Base-by-base conservation (phyloP, 2,888 invertebrate species). In the Athetis lepigone region DNA sequence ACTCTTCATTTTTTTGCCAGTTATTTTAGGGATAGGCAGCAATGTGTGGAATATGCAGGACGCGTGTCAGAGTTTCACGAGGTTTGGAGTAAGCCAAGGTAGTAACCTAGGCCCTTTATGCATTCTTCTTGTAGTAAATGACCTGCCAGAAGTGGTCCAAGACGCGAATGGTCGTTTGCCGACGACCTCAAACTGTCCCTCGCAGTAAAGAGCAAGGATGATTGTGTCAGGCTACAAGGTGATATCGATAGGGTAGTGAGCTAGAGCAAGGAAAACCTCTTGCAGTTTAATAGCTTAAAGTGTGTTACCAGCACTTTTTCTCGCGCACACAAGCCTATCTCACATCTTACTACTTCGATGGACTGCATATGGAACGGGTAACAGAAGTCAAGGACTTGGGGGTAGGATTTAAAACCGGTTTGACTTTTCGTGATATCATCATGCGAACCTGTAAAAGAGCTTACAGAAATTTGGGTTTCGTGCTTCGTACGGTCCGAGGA, bases 251-350 rank as follows among this genome's bases (percentile, higher is more conserved):
- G n/a, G n/a, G n/a, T 46, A 29, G 46, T 46, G 46, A 46, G 29
- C 6, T 46, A 18, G 46, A 29, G 46, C 29, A 29, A 29, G 4
- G 29, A 29, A 29, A 46, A 46, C 1, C 29, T 29, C 18, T 46
- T 46, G 13, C 29, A 46, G 8, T 46, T 46, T 16, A 46, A 46
- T 29, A 46, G 25, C 16, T 25, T 25, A 4, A 45, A 45, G 7
- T 45, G 45, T 25, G 45, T 45, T n/a, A 45, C 9, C n/a, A 43
- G 13, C 43, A 43, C 43, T 43, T 43, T 43, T 23, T 23, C 43
- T 23, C 43, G 43, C 23, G 43, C 43, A 23, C 23, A 37, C 37
- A 37, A 16, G 11, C 37, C 37, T 19, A 19, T 40, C 19, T 40
- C n/a, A 37, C 37, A 37, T 37, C 37, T 6, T 37, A 37, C 37